These are phyloP conservation scores for Leptinotarsa rubiginosa DNA, from an alignment of 2,888 invertebrate genomes.

Conservation along the genomic window DNA sequence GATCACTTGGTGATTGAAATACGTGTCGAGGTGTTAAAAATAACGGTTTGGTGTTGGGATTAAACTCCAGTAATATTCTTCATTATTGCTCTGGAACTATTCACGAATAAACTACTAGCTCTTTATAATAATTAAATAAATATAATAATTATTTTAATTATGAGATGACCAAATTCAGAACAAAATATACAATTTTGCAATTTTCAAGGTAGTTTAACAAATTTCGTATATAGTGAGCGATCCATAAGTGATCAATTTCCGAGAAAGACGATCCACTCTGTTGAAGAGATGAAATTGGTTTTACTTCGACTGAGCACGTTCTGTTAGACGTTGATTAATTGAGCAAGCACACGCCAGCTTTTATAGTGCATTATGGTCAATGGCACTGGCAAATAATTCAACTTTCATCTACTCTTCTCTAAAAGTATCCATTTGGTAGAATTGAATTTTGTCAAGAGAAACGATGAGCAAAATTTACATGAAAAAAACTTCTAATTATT, in stretches of 20 bases:
- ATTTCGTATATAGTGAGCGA: constrained; percentile 5
- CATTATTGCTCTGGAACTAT: not conserved
- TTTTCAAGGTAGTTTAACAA: not conserved
- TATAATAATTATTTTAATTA: too few relatives aligned
- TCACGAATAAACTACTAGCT: too few relatives aligned
- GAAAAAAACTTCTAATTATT: too few relatives aligned
- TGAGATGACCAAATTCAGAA: too few relatives aligned
- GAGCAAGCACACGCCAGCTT: constrained; percentile 23
- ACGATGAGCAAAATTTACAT: too few relatives aligned
- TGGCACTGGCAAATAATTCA: constrained; percentile 2
- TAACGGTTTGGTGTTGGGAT: too few relatives aligned
- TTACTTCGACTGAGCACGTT: constrained; percentile 19
- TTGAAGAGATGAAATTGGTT: constrained; percentile 22
- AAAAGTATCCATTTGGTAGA: too few relatives aligned
- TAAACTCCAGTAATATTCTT: too few relatives aligned
- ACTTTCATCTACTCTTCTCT: not conserved
- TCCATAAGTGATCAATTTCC: constrained; percentile 20
- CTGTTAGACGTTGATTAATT: constrained; percentile 30
- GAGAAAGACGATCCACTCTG: constrained; percentile 22
- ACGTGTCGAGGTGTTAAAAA: too few relatives aligned
- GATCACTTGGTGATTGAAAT: too few relatives aligned
- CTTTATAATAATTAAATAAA: too few relatives aligned
- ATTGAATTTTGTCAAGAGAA: too few relatives aligned
- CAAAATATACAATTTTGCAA: not conserved
- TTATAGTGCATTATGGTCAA: constrained; percentile 28